These are phyloP conservation scores for Trichoplusia ni DNA, from an alignment of 1,140 invertebrate species.

Conservation along the genomic window DNA sequence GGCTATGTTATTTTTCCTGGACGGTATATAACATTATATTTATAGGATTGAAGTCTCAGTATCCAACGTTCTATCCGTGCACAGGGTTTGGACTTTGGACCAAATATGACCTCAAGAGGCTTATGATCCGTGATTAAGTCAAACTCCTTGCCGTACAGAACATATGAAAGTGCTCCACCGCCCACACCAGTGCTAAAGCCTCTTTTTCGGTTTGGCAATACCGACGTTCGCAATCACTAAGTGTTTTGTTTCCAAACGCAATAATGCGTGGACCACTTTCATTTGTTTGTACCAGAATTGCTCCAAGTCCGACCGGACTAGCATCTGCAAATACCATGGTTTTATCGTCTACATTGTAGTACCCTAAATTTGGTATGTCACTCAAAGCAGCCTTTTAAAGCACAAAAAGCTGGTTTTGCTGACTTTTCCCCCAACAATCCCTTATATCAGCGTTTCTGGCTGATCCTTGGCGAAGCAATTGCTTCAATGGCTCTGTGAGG, in stretches of 20 bases:
- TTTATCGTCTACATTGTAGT: slow-evolving; percentile 32
- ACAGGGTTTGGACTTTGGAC: slow-evolving; percentile 35
- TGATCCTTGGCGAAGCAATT: neutral
- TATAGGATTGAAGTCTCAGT: slow-evolving; percentile 35
- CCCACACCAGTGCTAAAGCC: slow-evolving; percentile 40
- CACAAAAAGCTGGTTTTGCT: neutral
- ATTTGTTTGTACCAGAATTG: slow-evolving; percentile 45
- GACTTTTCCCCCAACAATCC: neutral
- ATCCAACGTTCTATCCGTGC: slow-evolving; percentile 41
- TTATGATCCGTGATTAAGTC: too few relatives aligned
- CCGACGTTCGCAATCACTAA: slow-evolving; percentile 27
- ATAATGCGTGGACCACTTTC: slow-evolving; percentile 19
- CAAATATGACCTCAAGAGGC: too few relatives aligned
- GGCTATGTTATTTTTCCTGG: slow-evolving; percentile 37
- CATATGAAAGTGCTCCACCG: too few relatives aligned
- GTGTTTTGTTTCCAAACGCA: slow-evolving; percentile 19
- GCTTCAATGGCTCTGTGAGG: neutral
- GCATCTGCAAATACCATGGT: slow-evolving; percentile 68
- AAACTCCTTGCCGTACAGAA: too few relatives aligned
- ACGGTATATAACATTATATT: slow-evolving; percentile 31
- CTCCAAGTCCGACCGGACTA: slow-evolving; percentile 64
- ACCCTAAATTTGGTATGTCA: slow-evolving; percentile 8
- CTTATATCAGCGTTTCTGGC: neutral
- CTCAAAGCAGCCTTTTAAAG: neutral
- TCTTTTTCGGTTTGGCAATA: slow-evolving; percentile 47